Conservation (phyloP, 1,140 invertebrate genomes). For the Drosophila leontia region DNA sequence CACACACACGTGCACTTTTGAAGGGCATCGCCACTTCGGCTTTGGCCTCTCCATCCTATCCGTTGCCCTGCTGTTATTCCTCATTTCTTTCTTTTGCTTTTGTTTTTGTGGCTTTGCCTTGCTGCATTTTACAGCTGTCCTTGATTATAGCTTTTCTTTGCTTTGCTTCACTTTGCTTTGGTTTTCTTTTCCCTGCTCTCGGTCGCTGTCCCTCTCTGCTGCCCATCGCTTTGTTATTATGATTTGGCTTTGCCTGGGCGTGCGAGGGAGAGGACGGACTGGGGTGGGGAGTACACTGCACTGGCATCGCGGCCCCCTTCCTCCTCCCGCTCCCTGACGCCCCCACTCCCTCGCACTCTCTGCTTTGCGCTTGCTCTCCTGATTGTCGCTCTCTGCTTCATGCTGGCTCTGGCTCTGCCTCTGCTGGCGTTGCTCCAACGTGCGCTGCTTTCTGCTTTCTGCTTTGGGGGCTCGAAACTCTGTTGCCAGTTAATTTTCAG, state of each 20-base stretch:
- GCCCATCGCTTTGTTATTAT: slow-evolving; percentile 75
- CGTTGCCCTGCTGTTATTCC: slow-evolving; percentile 5
- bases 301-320: slow-evolving; percentile 1
- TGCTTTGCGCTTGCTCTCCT: slow-evolving; percentile 46
- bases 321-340: slow-evolving; percentile 9
- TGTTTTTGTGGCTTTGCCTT: slow-evolving; percentile 70
- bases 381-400: slow-evolving; percentile 38
- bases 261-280: slow-evolving; percentile 32
- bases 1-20: slow-evolving; percentile 37
- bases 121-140: slow-evolving; percentile 45
- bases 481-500: slow-evolving; percentile 81
- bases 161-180: slow-evolving; percentile 55
- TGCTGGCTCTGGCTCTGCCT: slow-evolving; percentile 31
- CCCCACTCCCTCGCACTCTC: slow-evolving; percentile 27
- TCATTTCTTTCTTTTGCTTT: slow-evolving; percentile 28
- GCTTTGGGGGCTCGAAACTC: slow-evolving; percentile 72
- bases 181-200: slow-evolving; percentile 27
- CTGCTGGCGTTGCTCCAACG: slow-evolving; percentile 48
- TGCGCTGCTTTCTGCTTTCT: slow-evolving; percentile 65
- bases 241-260: slow-evolving; percentile 61
- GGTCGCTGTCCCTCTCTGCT: slow-evolving; percentile 43
- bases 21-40: slow-evolving; percentile 47
- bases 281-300: slow-evolving; percentile 25
- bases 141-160: slow-evolving; percentile 79
- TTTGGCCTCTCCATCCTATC: slow-evolving; percentile 12